Evolutionary conservation across 2,888 invertebrate species (phyloP).

Genomic region (Calameuta pallipes): DNA sequence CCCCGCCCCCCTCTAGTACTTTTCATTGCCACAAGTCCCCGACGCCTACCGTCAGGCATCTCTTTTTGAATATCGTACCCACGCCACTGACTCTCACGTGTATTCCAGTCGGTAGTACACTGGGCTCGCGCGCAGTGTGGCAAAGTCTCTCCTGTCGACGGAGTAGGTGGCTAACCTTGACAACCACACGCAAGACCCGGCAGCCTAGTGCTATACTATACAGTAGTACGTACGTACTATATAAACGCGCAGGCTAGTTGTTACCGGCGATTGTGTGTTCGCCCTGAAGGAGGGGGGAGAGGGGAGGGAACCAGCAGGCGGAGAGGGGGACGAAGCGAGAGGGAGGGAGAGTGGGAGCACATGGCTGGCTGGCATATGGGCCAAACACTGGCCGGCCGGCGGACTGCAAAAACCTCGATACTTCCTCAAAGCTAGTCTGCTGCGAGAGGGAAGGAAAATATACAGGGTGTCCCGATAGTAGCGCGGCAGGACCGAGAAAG

Average conservation of each 20-base stretch:
- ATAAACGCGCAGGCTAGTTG: no score
- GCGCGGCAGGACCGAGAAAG: no score
- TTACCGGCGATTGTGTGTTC: not conserved
- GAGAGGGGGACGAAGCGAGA: not conserved
- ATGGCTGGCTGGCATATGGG: constrained; percentile 34
- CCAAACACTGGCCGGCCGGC: constrained; percentile 23
- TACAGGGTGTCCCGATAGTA: not conserved
- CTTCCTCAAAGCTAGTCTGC: constrained; percentile 13
- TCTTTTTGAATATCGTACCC: no score
- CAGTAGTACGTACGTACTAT: no score
- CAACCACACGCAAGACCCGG: constrained; percentile 29
- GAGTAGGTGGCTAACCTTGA: constrained; percentile 60
- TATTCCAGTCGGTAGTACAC: constrained; percentile 4
- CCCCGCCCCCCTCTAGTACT: no score
- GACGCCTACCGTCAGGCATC: no score
- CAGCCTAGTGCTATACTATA: no score
- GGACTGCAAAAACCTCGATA: constrained; percentile 19
- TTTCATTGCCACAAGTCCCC: no score
- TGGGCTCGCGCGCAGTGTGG: constrained; percentile 22
- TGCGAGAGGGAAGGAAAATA: not conserved
- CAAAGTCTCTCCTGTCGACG: constrained; percentile 2
- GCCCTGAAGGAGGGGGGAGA: not conserved
- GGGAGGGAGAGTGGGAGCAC: not conserved
- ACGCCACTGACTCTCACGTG: no score
- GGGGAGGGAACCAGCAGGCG: not conserved